These are phyloP conservation scores for Anoplophora glabripennis DNA, from an alignment of 1,140 invertebrate species.

Conservation along the genomic window DNA sequence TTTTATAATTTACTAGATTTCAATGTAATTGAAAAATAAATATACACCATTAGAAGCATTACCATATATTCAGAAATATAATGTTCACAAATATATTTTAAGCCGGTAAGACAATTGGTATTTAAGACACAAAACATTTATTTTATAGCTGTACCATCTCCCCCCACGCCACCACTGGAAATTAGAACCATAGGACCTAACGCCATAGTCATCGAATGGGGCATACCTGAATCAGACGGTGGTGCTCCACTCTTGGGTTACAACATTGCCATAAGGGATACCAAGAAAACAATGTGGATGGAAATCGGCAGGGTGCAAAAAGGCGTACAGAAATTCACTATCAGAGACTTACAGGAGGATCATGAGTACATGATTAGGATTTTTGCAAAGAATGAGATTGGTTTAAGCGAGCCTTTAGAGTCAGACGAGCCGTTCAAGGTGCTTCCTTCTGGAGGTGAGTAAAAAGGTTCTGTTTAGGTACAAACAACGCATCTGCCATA, in stretches of 20 bases:
- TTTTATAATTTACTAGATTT: too few species aligned
- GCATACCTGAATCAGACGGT: slow-evolving; percentile 89
- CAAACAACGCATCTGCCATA: too few species aligned
- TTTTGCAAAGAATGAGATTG: slow-evolving; percentile 92
- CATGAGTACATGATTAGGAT: slow-evolving; percentile 88
- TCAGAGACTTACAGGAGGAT: slow-evolving; percentile 83
- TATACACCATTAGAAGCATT: too few species aligned
- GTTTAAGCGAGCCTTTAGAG: slow-evolving; percentile 89
- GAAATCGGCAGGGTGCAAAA: slow-evolving; percentile 85
- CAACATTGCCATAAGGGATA: slow-evolving; percentile 89
- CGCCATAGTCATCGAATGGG: slow-evolving; percentile 88
- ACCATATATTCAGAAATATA: too few species aligned
- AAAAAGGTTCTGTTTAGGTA: too few species aligned
- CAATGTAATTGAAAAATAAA: too few species aligned
- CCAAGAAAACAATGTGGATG: slow-evolving; percentile 93
- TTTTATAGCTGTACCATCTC: slow-evolving; percentile 75
- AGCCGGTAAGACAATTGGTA: too few species aligned
- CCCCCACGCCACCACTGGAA: slow-evolving; percentile 86
- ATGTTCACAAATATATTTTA: too few species aligned
- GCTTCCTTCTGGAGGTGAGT: slow-evolving; percentile 72
- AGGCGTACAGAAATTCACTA: slow-evolving; percentile 77
- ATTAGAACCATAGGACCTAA: slow-evolving; percentile 77
- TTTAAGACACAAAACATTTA: too few species aligned
- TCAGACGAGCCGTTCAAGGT: slow-evolving; percentile 90
- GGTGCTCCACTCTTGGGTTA: slow-evolving; percentile 88